Conservation (phyloP, 2,888 invertebrate species). For the Agonopterix arenella region DNA sequence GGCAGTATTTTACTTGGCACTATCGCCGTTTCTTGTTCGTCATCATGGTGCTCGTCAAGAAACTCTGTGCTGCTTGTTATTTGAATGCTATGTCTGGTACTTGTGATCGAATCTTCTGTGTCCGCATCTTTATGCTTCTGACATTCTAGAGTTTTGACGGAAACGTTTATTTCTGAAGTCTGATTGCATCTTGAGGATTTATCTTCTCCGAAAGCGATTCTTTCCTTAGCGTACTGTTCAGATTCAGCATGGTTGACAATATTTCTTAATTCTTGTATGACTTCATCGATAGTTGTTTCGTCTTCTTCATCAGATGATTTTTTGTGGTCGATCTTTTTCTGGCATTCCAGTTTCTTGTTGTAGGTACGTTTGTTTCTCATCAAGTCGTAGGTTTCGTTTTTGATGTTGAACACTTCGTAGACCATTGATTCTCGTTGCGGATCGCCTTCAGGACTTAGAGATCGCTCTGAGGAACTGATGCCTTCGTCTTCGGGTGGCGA, state of each 20-base stretch:
- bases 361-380: conserved; percentile 60
- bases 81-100: conserved; percentile 70
- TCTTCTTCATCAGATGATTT: conserved; percentile 80
- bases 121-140: conserved; percentile 51
- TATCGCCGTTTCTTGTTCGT: conserved; percentile 80
- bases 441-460: conserved; percentile 84
- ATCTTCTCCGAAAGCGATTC: conserved; percentile 38
- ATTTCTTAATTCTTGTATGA: conserved; percentile 89
- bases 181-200: conserved; percentile 57
- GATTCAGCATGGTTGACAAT: conserved; percentile 91
- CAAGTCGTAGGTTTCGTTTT: conserved; percentile 74
- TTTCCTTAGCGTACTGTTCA: conserved; percentile 74
- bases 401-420: conserved; percentile 78
- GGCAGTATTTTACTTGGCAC: conserved; percentile 87
- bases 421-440: conserved; percentile 77
- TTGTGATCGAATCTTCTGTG: conserved; percentile 73
- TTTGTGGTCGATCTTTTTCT: conserved; percentile 36
- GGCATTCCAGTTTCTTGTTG: conserved; percentile 51
- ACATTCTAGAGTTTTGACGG: conserved; percentile 45
- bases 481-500: conserved; percentile 92
- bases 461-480: conserved; percentile 90
- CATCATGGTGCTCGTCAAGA: conserved; percentile 63
- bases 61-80: conserved; percentile 66
- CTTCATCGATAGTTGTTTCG: conserved; percentile 91
- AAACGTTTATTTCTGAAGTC: conserved; percentile 59